Evolutionary conservation across 2,113 vertebrate genomes (phyloP).

Genomic region (Cavia porcellus): DNA sequence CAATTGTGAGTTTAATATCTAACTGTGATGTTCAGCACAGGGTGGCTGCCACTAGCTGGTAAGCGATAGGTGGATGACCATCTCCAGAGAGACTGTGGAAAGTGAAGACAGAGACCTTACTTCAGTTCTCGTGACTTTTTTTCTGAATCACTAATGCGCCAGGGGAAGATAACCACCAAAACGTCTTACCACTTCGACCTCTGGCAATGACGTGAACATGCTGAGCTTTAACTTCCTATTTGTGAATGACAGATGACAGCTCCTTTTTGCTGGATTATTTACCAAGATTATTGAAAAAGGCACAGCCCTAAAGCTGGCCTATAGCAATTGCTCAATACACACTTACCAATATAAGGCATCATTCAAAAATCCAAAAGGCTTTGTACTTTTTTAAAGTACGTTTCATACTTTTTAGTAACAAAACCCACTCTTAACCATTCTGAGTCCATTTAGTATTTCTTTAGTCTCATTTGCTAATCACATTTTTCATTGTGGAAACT

Average conservation of each 20-base stretch:
- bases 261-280: not conserved
- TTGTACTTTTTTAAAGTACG: not conserved
- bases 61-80: not conserved
- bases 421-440: not conserved
- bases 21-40: not conserved
- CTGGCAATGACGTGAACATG: not conserved
- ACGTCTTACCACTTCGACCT: not conserved
- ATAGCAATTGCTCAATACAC: not conserved
- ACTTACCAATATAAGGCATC: not conserved
- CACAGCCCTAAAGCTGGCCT: not conserved
- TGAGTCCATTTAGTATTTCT: not conserved
- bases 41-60: not conserved
- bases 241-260: not conserved
- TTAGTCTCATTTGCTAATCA: not conserved
- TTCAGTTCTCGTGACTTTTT: not conserved
- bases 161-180: not conserved
- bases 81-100: not conserved
- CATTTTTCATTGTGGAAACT: not conserved
- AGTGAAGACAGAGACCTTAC: not conserved
- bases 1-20: not conserved
- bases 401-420: constrained; percentile 3
- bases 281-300: not conserved
- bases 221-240: not conserved
- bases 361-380: not conserved
- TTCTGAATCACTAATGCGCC: not conserved